Base-by-base conservation (phyloP, 2,113 vertebrate genomes). In the Onychostruthus taczanowskii region DNA sequence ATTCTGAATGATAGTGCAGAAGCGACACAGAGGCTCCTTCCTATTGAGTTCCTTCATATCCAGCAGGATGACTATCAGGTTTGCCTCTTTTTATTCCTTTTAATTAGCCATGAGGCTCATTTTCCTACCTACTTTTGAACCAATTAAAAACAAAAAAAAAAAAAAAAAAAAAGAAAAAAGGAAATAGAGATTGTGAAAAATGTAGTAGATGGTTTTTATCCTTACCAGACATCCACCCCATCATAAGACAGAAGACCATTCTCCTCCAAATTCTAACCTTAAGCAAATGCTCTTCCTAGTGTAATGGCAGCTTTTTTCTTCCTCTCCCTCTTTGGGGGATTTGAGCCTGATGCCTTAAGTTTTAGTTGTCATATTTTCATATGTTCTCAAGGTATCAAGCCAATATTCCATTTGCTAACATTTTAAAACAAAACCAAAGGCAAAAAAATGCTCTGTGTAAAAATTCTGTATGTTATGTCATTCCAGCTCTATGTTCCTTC, bases 271-370 rank as follows among this genome's bases (percentile, higher is more conserved):
- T 43, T 61, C 16, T 67, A 67, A 33, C 3, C 7, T 18, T 72
- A 53, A 59, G 8, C 2, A 13, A 21, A 43, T 13, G 1, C 0
- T 49, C 82, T 90, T 62, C 18, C 5, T 1, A 2, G 11, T 49
- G 8, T 50, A 72, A 58, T 7, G 1, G 6, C 2, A 47, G 8
- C 1, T 35, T 61, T 31, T 6, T 30, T 52, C 14, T n/a, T 68
- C 81, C 16, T n/a, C 3, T 76, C 4, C 10, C 64, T n/a, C 18
- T 59, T 56, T 61, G 16, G 7, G 2, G 6, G 24, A 35, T 3
- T 2, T 39, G 9, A 69, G 2, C 35, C 35, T 39, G 26, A 39
- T 62, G 35, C 35, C 26, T 62, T 19, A 39, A 28, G 26, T 62
- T 39, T 28, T 28, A 39, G 17, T 11, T 62, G 39, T 28, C 26